Base-by-base conservation (phyloP, 2,888 invertebrate genomes). In the Drosophila emarginata region DNA sequence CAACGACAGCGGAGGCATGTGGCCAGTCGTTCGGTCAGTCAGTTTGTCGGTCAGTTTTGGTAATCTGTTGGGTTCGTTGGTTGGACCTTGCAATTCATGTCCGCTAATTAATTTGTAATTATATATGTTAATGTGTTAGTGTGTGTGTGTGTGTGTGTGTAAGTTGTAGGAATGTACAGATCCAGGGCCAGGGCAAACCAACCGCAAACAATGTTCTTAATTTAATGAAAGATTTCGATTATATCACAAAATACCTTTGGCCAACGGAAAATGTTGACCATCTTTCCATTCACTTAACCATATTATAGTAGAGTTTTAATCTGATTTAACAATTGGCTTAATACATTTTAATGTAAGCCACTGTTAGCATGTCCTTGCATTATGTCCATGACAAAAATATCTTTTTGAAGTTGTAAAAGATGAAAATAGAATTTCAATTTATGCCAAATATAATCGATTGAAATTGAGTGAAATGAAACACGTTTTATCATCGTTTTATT, bases 191-290 rank as follows among this genome's bases (percentile, higher is more conserved):
- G 26, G 23, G 69, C 65, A 59, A 32, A 12, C 18, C 75, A 61
- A 70, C 73, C 77, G 63, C 76, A 84, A 77, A 77, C 81, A 84
- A 64, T 79, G 78, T 78, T 78, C 82, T 85, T 82, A 85, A 82
- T 85, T 85, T 85, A 85, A 85, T 83, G 78, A 85, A 83, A 85
- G 82, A 83, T 82, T 83, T 82, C 82, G 85, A 82, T 85, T 78
- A 80, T 85, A 80, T 7, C 21, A 32, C 32, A 32, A 45, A 76
- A 84, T 81, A 78, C 75, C 69, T 76, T 81, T 32, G 11, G 18
- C 11, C 45, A 14, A 6, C 4, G 5, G 14, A 37, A 37, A 45
- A 21, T 21, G 45, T 45, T 45, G 21, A 14, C 45, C 6, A 40
- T 6, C 15, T 45, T 45, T 45, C 2, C 18, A 18, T 15, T 18